Evolutionary conservation across 2,888 invertebrate genomes (phyloP), one percentile per base, ranked within the genome.

Genomic region (Amblyjoppa fuscipennis): DNA sequence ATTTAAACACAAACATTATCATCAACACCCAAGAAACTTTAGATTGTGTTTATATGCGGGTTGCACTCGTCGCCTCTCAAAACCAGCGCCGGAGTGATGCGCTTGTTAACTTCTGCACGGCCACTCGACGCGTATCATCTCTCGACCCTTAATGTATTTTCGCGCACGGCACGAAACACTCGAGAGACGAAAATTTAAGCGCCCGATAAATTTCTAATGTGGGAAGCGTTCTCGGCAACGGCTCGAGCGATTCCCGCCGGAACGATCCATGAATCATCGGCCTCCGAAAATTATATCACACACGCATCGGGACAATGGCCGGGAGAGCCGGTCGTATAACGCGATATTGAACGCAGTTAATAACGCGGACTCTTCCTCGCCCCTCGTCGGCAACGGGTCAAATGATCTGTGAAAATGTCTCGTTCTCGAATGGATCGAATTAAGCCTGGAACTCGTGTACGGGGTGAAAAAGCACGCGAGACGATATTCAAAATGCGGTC

Each of bases 331-430:
- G 41, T 75, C 75, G 69, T 68, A 73, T 82, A 71, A 79, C 80
- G 79, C 51, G 74, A 84, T 80, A 84, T 80, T 80, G 80, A 84
- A 20, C 64, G 73, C 73, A 73, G 81, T 74, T 69, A 81, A 81
- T 81, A 74, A 73, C 66, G 74, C 53, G 34, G 49, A 45, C 49
- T 31, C 61, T n/a, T 4, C 31, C 49, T 7, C n/a, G 6, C n/a
- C 73, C 45, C 45, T 13, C 61, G 13, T 31, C 38, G 4, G 68
- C 34, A 64, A 28, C 51, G 53, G 53, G 83, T 77, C 71, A 83
- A 83, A 83, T 83, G 83, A 78, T 77, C 73, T 51, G 83, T 77
- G 68, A 83, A 83, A 83, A 77, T 59, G 77, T 73, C 34, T 56
- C 56, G 38, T 73, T 71, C 66, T 25, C 73, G 68, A 66, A 75